phyloP scores from a whole-genome alignment of 2,888 invertebrate genomes.

The Andricus curvator region DNA sequence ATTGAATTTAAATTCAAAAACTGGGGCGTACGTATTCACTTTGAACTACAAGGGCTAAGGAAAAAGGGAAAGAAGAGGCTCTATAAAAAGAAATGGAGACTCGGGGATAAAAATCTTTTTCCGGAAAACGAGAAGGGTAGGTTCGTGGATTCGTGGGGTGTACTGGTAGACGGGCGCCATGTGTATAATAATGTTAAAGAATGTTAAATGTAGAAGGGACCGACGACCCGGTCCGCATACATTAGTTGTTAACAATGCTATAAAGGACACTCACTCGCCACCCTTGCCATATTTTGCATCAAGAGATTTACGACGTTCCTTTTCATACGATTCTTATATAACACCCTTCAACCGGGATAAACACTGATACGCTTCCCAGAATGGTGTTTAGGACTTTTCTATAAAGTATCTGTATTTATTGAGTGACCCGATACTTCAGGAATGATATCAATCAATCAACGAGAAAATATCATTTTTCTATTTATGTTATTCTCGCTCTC shows the following conservation, averaged over 20 bases:
- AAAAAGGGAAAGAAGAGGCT: conserved; percentile 1
- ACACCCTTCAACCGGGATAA: conserved; percentile 59
- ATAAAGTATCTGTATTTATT: conserved; percentile 17
- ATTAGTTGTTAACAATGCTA: conserved; percentile 79
- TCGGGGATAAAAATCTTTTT: conserved; percentile 48
- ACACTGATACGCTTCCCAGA: conserved; percentile 47
- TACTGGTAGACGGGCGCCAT: conserved; percentile 72
- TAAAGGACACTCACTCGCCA: conserved; percentile 76
- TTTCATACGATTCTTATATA: conserved; percentile 71
- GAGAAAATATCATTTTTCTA: background rate
- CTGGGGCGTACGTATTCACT: conserved; percentile 22
- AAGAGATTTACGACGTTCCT: conserved; percentile 72
- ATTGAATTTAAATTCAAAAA: conserved; percentile 30
- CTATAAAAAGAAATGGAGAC: conserved; percentile 42
- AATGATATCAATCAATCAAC: conserved; percentile 17
- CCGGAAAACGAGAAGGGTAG: conserved; percentile 49
- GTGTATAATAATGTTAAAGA: conserved; percentile 78
- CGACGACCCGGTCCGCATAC: conserved; percentile 72
- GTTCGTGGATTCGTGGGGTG: conserved; percentile 48
- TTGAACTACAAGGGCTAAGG: background rate
- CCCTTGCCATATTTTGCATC: conserved; percentile 60
- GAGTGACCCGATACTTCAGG: background rate
- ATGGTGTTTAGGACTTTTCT: conserved; percentile 43
- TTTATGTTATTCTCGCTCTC: no score
- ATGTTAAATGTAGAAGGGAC: conserved; percentile 74